These are phyloP conservation scores for Nothobranchius kuhntae DNA, from an alignment of 2,113 vertebrate genomes.

Conservation along the genomic window DNA sequence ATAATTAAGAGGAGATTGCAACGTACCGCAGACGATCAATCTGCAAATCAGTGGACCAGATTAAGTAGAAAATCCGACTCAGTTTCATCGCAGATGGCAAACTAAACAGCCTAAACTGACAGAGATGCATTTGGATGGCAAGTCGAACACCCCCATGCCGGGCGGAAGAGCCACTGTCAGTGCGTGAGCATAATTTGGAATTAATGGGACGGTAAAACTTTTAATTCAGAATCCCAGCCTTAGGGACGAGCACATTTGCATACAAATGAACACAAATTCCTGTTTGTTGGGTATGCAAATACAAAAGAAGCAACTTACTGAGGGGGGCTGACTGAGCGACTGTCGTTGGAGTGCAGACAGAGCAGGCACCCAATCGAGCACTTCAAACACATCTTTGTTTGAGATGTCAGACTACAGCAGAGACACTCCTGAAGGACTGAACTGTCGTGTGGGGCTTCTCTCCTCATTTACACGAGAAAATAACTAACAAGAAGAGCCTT, in stretches of 20 bases:
- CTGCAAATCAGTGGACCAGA: conserved; percentile 71
- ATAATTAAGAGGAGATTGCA: conserved; percentile 74
- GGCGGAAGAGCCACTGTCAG: conserved; percentile 68
- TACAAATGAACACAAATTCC: conserved; percentile 86
- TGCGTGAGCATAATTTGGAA: conserved; percentile 81
- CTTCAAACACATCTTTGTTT: conserved; percentile 74
- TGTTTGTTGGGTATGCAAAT: conserved; percentile 84
- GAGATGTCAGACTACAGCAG: conserved; percentile 64
- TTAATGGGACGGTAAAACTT: conserved; percentile 84
- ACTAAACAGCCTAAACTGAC: conserved; percentile 69
- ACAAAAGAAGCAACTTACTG: conserved; percentile 68
- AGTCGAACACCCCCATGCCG: conserved; percentile 55
- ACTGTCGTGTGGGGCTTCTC: conserved; percentile 52
- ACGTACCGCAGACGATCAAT: conserved; percentile 73
- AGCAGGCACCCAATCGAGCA: conserved; percentile 71
- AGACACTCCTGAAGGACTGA: conserved; percentile 59
- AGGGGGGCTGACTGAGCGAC: conserved; percentile 61
- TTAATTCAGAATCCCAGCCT: conserved; percentile 82
- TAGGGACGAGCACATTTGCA: conserved; percentile 83
- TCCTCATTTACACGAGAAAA: conserved; percentile 77
- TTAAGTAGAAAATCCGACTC: conserved; percentile 67
- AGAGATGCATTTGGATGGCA: conserved; percentile 66
- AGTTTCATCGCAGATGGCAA: conserved; percentile 69
- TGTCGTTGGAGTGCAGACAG: conserved; percentile 44
- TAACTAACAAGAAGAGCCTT: conserved; percentile 66